A percentile compares a stretch with the other conserved stretches of the same genome.
Evolutionary conservation across 2,113 vertebrate genomes (phyloP).

Genomic region (Ginglymostoma cirratum): DNA sequence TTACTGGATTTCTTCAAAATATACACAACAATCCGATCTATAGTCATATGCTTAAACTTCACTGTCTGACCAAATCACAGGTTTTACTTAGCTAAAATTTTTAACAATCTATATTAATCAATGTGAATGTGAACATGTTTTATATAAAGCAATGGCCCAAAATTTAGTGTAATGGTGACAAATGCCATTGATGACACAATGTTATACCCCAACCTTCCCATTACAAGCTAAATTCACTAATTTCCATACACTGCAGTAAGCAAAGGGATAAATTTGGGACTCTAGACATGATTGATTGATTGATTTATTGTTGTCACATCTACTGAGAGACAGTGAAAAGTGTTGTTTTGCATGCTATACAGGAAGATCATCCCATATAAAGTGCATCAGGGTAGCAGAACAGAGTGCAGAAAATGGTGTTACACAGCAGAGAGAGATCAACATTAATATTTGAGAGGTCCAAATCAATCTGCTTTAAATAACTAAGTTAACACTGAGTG

Average conservation of each 20-base stretch:
- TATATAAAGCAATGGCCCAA: background rate
- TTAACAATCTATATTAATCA: background rate
- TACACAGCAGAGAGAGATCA: no score
- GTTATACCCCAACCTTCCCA: background rate
- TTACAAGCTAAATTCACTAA: background rate
- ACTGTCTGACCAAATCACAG: background rate
- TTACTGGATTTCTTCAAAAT: background rate
- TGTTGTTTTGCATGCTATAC: no score
- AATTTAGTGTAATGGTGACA: background rate
- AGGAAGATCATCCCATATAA: no score
- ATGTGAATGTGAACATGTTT: background rate
- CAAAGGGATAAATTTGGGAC: no score
- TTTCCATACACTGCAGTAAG: background rate
- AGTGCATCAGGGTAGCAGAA: no score
- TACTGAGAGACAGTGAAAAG: no score
- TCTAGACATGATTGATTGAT: no score
- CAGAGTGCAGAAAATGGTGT: no score
- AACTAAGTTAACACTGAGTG: no score
- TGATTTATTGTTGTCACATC: no score
- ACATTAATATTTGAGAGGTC: no score
- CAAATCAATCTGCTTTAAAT: no score
- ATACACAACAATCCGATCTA: background rate
- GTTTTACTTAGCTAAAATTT: background rate
- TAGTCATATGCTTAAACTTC: background rate
- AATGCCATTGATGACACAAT: background rate